Percentiles rank a stretch among this genome's conserved stretches.
Evolutionary conservation across 1,140 invertebrate species (phyloP).

Genomic region (Drosophila miranda): DNA sequence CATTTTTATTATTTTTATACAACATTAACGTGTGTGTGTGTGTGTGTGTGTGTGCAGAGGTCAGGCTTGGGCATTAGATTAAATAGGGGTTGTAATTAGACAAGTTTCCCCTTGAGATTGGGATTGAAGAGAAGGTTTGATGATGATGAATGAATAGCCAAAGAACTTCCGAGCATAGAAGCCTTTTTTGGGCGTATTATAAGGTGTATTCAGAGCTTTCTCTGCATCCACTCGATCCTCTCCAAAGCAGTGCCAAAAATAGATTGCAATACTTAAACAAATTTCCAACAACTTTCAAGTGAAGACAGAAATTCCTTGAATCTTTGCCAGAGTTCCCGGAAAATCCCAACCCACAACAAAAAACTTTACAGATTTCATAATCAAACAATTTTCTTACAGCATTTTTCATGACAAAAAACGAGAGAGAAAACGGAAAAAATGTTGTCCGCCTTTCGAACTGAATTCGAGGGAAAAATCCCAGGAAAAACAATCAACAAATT

Average conservation of each 20-base stretch:
- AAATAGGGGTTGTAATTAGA: slow-evolving; percentile 11
- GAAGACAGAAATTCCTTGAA: slow-evolving; percentile 18
- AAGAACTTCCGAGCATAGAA: no score
- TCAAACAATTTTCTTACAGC: slow-evolving; percentile 33
- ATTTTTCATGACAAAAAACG: slow-evolving; percentile 12
- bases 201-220: no score
- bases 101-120: slow-evolving; percentile 17
- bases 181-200: no score
- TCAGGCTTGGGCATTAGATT: not conserved
- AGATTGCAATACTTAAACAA: no score
- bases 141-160: not conserved
- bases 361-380: slow-evolving; percentile 33
- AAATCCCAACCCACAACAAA: slow-evolving; percentile 12
- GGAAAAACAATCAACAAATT: slow-evolving; percentile 75
- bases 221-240: no score
- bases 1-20: slow-evolving; percentile 2
- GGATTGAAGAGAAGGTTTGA: not conserved
- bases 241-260: no score
- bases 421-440: slow-evolving; percentile 6
- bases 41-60: not conserved
- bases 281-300: slow-evolving; percentile 1
- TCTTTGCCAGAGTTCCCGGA: slow-evolving; percentile 3
- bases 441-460: not conserved
- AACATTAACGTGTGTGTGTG: slow-evolving; percentile 16
- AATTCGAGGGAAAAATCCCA: slow-evolving; percentile 32